Evolutionary conservation across 2,888 invertebrate species (phyloP).

Genomic region (Mythimna lalbum): DNA sequence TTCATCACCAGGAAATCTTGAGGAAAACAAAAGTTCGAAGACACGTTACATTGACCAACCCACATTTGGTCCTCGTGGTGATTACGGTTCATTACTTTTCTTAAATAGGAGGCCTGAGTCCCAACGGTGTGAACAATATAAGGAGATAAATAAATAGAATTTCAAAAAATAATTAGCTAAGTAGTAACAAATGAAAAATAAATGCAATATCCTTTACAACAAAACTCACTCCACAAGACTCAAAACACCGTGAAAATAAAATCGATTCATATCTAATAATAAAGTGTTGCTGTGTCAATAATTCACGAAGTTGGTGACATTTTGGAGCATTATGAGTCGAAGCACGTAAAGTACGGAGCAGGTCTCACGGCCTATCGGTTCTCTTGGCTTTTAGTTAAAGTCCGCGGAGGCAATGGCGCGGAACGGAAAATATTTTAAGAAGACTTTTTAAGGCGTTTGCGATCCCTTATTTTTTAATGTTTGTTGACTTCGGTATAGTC

Average conservation of each 20-base stretch:
- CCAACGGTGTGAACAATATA: too few relatives aligned
- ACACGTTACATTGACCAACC: too few relatives aligned
- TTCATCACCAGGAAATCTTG: too few relatives aligned
- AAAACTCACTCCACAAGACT: not conserved
- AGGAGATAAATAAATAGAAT: too few relatives aligned
- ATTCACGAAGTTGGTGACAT: constrained; percentile 39
- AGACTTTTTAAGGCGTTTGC: constrained; percentile 21
- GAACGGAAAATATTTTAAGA: constrained; percentile 42
- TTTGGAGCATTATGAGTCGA: constrained; percentile 56
- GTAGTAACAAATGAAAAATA: not conserved
- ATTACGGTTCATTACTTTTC: too few relatives aligned
- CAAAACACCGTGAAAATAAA: constrained; percentile 38
- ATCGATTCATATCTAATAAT: constrained; percentile 55
- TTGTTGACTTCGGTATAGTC: not conserved
- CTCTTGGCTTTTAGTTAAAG: constrained; percentile 54
- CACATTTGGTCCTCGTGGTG: too few relatives aligned
- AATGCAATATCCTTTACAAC: not conserved
- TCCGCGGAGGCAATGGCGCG: constrained; percentile 45
- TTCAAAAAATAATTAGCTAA: not conserved
- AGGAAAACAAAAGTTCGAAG: too few relatives aligned
- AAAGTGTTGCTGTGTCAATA: constrained; percentile 53
- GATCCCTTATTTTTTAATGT: not conserved
- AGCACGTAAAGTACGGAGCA: constrained; percentile 56
- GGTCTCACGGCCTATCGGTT: constrained; percentile 51
- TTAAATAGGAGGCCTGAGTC: too few relatives aligned